Evolutionary conservation across 2,113 vertebrate genomes (phyloP), one percentile per base, ranked within the genome.

Genomic region (Felis chaus): DNA sequence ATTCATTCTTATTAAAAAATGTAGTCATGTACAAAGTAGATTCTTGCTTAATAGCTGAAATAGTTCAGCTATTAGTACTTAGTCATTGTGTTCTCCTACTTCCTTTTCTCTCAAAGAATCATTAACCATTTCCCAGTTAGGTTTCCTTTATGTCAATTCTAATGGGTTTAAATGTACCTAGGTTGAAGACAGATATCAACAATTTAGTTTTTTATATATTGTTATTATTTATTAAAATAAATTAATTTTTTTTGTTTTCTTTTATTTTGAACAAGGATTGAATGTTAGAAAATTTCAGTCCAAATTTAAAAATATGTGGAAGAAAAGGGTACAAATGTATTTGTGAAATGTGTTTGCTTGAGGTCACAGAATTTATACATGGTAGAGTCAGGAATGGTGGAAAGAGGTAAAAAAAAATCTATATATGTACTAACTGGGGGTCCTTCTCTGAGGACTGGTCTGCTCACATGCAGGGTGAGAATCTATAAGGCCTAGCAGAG

Each of bases 1-100:
- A 81, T 87, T 79, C 68, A 78, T 82, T 97, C 19, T 87, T 68
- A 93, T 63, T 29, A 61, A 31, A 95, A 39, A 85, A 80, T 14
- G 5, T 23, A 63, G 16, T 31, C 25, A 68, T 57, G 36, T 18
- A 78, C 57, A 71, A 83, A 86, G 57, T 12, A 74, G 61, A 74
- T 8, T 88, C 66, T 39, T 89, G 39, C 13, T 93, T 82, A 68
- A 27, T 7, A 36, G 2, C 68, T 9, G 45, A 45, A 78, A 0
- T n/a, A 27, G 65, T 95, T 82, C 27, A 97, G 61, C 18, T 25
- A 1, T 68, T 76, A 65, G n/a, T 81, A 23, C 8, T 93, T 33
- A 68, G 18, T 68, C 13, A 61, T 68, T n/a, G 41, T 53, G n/a
- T 45, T 50, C 31, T 66, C 31, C 48, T 61, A 63, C 5, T 87